A percentile compares a stretch with the other conserved stretches of the same genome.
Conservation (phyloP, 2,888 invertebrate species). For the Drepanosiphum platanoidis region DNA sequence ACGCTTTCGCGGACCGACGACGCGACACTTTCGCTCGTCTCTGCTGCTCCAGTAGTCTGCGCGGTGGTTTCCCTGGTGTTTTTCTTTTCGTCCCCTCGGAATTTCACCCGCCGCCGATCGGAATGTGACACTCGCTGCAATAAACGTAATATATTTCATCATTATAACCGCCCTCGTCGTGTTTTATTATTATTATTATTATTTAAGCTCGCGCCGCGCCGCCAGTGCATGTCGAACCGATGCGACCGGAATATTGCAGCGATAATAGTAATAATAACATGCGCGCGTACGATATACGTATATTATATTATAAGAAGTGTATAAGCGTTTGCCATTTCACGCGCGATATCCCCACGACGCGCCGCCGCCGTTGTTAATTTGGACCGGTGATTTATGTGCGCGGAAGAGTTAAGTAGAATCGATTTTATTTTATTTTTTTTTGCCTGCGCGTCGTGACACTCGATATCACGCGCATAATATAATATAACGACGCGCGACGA, state of each 20-base stretch:
- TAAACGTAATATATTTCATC: neutral
- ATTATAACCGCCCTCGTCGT: neutral
- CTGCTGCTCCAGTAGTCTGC: no score
- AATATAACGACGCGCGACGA: constrained; percentile 21
- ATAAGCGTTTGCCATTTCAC: constrained; percentile 17
- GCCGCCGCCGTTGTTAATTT: constrained; percentile 34
- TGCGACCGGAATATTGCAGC: neutral
- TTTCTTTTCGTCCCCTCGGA: no score
- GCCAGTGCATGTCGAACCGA: constrained; percentile 47
- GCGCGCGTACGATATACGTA: neutral
- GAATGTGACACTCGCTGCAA: neutral
- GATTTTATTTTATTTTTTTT: constrained; percentile 1
- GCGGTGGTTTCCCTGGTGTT: no score
- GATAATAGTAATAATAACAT: neutral
- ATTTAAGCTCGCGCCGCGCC: neutral
- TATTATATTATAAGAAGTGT: neutral
- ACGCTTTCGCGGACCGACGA: no score
- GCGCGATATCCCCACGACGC: neutral
- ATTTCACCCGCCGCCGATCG: neutral
- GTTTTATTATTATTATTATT: neutral
- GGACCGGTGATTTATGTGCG: constrained; percentile 48
- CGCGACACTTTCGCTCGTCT: no score
- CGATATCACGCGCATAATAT: constrained; percentile 27
- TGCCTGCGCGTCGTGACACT: constrained; percentile 22
- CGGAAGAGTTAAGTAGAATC: neutral